Conservation (phyloP, 2,888 invertebrate species). For the Tortrix viridana region DNA sequence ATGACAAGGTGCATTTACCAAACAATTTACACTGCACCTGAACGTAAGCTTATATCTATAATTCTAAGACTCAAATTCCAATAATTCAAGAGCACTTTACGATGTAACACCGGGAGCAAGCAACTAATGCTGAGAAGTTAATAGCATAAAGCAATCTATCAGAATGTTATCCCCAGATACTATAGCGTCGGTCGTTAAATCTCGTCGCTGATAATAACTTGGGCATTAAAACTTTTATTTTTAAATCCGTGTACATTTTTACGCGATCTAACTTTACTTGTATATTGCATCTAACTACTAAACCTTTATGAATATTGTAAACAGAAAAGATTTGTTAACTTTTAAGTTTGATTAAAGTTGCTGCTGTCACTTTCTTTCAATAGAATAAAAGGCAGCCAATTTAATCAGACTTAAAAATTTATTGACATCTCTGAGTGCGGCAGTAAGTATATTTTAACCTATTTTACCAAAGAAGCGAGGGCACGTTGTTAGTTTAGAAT, state of each 20-base stretch:
- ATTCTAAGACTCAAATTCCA: neutral
- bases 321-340: too few relatives aligned
- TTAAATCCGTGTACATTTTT: neutral
- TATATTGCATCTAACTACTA: neutral
- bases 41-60: neutral
- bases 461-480: too few relatives aligned
- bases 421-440: too few relatives aligned
- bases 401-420: too few relatives aligned
- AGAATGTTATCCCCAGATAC: constrained; percentile 50
- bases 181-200: constrained; percentile 41
- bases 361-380: too few relatives aligned
- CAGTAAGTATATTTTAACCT: too few relatives aligned
- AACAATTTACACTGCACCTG: constrained; percentile 6
- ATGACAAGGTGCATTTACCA: constrained; percentile 15
- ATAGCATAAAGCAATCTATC: constrained; percentile 55
- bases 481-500: too few relatives aligned
- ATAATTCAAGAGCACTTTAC: neutral
- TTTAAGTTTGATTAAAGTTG: too few relatives aligned
- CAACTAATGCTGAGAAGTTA: neutral
- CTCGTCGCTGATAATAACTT: constrained; percentile 27
- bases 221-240: neutral
- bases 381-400: too few relatives aligned
- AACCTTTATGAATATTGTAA: too few relatives aligned
- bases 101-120: constrained; percentile 43
- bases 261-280: neutral